Percentiles rank a stretch among this genome's conserved stretches.
Conservation (phyloP, 2,888 invertebrate species). For the Amphipyra berbera region DNA sequence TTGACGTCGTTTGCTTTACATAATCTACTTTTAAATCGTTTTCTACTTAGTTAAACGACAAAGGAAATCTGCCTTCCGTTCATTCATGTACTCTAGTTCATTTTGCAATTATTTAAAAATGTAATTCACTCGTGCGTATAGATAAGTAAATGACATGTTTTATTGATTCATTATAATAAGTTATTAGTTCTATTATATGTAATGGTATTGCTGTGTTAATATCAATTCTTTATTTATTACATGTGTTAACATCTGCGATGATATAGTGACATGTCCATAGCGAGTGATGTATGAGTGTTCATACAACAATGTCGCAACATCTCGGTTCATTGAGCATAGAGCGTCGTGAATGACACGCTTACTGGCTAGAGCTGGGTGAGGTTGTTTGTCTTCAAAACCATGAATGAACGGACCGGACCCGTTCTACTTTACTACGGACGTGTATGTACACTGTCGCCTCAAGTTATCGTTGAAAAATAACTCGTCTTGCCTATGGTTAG, state of each 20-base stretch:
- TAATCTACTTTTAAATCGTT: slow-evolving; percentile 73
- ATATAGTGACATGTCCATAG: slow-evolving; percentile 30
- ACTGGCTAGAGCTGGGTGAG: slow-evolving; percentile 65
- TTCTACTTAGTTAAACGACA: slow-evolving; percentile 44
- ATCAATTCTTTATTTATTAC: slow-evolving; percentile 35
- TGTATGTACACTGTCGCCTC: slow-evolving; percentile 39
- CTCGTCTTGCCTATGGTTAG: slow-evolving; percentile 33
- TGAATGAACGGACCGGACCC: slow-evolving; percentile 67
- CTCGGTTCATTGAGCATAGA: slow-evolving; percentile 67
- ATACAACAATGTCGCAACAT: slow-evolving; percentile 64
- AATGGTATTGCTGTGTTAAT: slow-evolving; percentile 27
- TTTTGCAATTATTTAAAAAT: slow-evolving; percentile 25
- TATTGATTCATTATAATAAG: slow-evolving; percentile 15
- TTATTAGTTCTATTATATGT: slow-evolving; percentile 17
- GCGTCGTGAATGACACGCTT: slow-evolving; percentile 67
- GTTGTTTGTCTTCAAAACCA: slow-evolving; percentile 67
- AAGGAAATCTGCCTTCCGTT: slow-evolving; percentile 53
- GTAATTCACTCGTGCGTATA: slow-evolving; percentile 8
- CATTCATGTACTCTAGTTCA: slow-evolving; percentile 34
- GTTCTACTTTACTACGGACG: slow-evolving; percentile 55
- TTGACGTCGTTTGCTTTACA: slow-evolving; percentile 68
- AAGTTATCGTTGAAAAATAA: slow-evolving; percentile 39
- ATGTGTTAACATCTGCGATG: slow-evolving; percentile 47
- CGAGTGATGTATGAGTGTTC: slow-evolving; percentile 59
- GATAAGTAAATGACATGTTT: slow-evolving; percentile 11